phyloP scores from a whole-genome alignment of 2,797 vertebrate species.

The Artibeus jamaicensis region DNA sequence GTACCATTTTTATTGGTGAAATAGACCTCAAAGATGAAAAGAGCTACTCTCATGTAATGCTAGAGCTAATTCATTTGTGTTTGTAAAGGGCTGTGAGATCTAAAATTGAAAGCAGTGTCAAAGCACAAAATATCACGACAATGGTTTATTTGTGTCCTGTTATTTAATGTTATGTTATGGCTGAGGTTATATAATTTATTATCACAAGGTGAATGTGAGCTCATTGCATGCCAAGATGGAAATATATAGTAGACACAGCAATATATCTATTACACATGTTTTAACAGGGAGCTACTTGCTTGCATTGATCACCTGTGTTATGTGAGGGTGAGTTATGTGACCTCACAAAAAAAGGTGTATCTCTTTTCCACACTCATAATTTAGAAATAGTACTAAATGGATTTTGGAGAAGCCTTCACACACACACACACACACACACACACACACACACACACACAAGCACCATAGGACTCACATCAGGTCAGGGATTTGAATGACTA shows the following conservation, averaged over 20 bases:
- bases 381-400: conserved; percentile 49
- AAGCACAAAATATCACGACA: conserved; percentile 9
- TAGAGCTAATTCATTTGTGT: conserved; percentile 35
- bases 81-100: conserved; percentile 38
- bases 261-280: conserved; percentile 53
- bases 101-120: conserved; percentile 1
- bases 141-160: conserved; percentile 33
- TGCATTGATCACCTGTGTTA: conserved; percentile 63
- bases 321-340: conserved; percentile 60
- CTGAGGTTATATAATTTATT: conserved; percentile 49
- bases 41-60: neutral
- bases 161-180: conserved; percentile 40
- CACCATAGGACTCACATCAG: neutral
- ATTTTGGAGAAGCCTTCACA: neutral
- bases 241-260: conserved; percentile 41
- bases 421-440: neutral
- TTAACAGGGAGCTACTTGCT: conserved; percentile 24
- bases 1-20: neutral
- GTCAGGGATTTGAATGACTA: neutral
- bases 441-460: neutral
- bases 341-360: conserved; percentile 28
- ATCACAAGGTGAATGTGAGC: conserved; percentile 28
- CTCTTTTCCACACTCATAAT: conserved; percentile 65
- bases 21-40: neutral
- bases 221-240: conserved; percentile 47